Conservation (phyloP, 2,113 vertebrate species). For the Entomyzon cyanotis region DNA sequence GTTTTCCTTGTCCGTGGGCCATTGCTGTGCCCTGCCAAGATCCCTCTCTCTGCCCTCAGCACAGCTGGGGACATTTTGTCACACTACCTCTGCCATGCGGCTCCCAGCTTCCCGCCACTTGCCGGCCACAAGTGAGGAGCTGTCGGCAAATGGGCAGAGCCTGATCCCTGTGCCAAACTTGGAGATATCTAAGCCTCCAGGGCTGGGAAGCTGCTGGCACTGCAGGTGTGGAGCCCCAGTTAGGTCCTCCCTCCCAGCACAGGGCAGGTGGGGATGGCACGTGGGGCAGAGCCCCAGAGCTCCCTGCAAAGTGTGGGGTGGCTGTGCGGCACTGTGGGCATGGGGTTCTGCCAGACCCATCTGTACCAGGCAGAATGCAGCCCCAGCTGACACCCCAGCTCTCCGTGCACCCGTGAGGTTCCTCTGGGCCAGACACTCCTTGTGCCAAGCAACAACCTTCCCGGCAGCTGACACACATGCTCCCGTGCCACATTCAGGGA, state of each 20-base stretch:
- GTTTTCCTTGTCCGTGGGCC: background rate
- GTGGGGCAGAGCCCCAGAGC: background rate
- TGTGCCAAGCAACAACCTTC: background rate
- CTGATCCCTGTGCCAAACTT: background rate
- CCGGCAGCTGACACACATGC: background rate
- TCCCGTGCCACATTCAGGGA: background rate
- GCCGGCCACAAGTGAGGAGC: rapidly evolving
- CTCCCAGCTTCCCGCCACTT: background rate
- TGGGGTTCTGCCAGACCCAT: background rate
- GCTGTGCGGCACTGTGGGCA: background rate
- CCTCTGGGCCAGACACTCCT: background rate
- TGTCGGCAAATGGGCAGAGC: background rate
- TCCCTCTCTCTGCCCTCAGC: background rate
- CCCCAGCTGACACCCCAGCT: background rate
- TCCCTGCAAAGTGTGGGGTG: background rate
- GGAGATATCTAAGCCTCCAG: background rate
- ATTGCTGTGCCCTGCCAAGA: background rate
- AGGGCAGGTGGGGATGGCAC: background rate
- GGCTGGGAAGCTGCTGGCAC: background rate
- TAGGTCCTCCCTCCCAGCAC: background rate
- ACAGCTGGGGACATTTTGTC: background rate
- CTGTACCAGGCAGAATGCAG: rapidly evolving
- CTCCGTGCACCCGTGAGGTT: rapidly evolving
- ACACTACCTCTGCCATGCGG: background rate
- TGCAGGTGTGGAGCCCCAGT: rapidly evolving